Evolutionary conservation across 2,888 invertebrate genomes (phyloP).

Genomic region (Apoda limacodes): DNA sequence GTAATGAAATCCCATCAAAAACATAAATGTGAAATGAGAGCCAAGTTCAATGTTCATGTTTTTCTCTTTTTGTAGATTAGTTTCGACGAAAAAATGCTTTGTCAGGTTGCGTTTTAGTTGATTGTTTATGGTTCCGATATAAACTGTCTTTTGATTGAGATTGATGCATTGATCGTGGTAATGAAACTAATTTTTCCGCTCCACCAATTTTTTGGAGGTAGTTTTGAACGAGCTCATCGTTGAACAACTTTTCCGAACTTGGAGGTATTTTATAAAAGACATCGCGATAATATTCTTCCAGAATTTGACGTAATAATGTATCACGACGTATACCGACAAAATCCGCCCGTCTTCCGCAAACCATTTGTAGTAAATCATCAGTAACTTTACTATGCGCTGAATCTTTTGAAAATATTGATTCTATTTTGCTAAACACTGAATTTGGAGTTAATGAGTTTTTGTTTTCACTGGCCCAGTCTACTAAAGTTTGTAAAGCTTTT

Average conservation of each 20-base stretch:
- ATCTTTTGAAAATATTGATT: conserved; percentile 2
- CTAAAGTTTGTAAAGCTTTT: conserved; percentile 4
- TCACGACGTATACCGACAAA: conserved; percentile 3
- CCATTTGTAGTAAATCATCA: too few species aligned
- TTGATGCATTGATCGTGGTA: too few species aligned
- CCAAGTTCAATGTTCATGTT: too few species aligned
- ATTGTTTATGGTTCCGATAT: too few species aligned
- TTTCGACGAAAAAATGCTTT: conserved; percentile 3
- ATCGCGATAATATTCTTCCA: conserved; percentile 3
- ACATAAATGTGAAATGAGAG: too few species aligned
- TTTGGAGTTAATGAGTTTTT: conserved; percentile 3
- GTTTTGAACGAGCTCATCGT: not conserved
- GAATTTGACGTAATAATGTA: conserved; percentile 1
- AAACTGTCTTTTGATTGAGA: too few species aligned
- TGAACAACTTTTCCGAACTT: conserved; percentile 3
- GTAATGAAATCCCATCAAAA: too few species aligned
- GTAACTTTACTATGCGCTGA: conserved; percentile 1
- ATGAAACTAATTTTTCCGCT: conserved; percentile 1
- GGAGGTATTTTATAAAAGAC: conserved; percentile 2
- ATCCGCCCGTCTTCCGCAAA: conserved; percentile 10
- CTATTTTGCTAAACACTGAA: too few species aligned
- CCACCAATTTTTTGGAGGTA: conserved; percentile 9
- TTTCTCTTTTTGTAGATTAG: not conserved
- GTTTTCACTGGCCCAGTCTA: too few species aligned
- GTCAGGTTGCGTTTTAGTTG: conserved; percentile 2